phyloP scores from a whole-genome alignment of 2,113 vertebrate genomes.

The Lampris megalopsis region DNA sequence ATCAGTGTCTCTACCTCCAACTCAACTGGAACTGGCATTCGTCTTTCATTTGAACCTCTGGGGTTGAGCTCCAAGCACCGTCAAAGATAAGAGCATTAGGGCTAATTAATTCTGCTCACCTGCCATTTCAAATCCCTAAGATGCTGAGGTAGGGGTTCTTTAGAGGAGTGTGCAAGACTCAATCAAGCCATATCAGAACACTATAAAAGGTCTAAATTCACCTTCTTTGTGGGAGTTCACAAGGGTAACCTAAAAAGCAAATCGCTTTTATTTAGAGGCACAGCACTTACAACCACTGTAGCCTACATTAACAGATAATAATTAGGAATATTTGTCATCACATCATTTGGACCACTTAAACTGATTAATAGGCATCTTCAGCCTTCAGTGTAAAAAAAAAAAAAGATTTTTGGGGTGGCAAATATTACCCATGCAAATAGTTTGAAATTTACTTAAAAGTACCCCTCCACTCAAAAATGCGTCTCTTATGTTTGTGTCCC shows the following conservation, averaged over 20 bases:
- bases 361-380: too few relatives aligned
- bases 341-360: background rate
- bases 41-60: constrained; percentile 49
- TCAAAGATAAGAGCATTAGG: constrained; percentile 76
- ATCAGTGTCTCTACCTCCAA: constrained; percentile 27
- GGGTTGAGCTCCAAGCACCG: constrained; percentile 36
- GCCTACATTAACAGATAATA: background rate
- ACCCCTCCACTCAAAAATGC: too few relatives aligned
- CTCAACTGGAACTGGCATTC: constrained; percentile 37
- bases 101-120: constrained; percentile 63
- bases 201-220: background rate
- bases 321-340: background rate
- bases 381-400: too few relatives aligned
- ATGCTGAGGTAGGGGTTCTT: constrained; percentile 67
- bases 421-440: too few relatives aligned
- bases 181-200: constrained; percentile 20
- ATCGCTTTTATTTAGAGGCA: background rate
- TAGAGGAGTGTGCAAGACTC: constrained; percentile 40
- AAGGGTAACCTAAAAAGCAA: background rate
- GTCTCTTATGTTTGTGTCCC: too few relatives aligned
- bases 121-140: constrained; percentile 67
- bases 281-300: background rate
- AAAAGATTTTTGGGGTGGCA: too few relatives aligned
- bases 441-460: too few relatives aligned
- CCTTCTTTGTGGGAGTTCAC: background rate